A percentile compares a stretch with the other conserved stretches of the same genome.
Evolutionary conservation across 2,888 invertebrate genomes (phyloP).

Genomic region (Notocelia uddmanniana): DNA sequence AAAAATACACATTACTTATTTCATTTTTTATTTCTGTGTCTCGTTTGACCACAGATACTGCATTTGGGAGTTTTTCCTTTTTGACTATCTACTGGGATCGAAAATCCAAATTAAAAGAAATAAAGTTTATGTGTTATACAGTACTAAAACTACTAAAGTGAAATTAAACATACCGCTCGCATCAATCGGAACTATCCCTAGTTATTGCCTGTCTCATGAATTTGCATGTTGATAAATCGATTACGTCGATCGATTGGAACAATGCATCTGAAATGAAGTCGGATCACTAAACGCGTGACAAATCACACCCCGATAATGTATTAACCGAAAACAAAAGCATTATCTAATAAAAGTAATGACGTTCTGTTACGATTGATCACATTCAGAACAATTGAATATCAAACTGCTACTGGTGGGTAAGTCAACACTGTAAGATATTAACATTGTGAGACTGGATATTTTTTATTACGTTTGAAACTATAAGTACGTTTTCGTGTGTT

Average conservation of each 20-base stretch:
- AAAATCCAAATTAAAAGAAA: too few relatives aligned
- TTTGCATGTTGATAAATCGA: constrained; percentile 16
- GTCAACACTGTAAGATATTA: not conserved
- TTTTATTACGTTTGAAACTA: too few relatives aligned
- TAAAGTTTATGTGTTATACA: not conserved
- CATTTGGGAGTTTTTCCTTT: too few relatives aligned
- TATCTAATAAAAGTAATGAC: constrained; percentile 42
- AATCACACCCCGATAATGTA: constrained; percentile 39
- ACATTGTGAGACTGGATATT: not conserved
- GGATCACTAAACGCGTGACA: constrained; percentile 44
- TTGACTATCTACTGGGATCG: too few relatives aligned
- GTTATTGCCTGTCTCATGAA: not conserved
- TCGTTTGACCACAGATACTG: too few relatives aligned
- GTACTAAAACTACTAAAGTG: not conserved
- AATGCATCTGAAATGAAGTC: constrained; percentile 24
- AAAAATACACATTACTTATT: too few relatives aligned
- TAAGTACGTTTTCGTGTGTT: too few relatives aligned
- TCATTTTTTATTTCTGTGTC: too few relatives aligned
- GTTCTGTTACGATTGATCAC: constrained; percentile 33
- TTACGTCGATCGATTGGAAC: constrained; percentile 25
- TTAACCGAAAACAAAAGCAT: constrained; percentile 39
- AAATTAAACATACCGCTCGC: not conserved
- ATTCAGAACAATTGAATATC: constrained; percentile 43
- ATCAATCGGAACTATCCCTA: not conserved
- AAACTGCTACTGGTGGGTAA: constrained; percentile 33